Evolutionary conservation across 2,888 invertebrate genomes (phyloP), one percentile per base, ranked within the genome.

Genomic region (Linyphia triangularis): DNA sequence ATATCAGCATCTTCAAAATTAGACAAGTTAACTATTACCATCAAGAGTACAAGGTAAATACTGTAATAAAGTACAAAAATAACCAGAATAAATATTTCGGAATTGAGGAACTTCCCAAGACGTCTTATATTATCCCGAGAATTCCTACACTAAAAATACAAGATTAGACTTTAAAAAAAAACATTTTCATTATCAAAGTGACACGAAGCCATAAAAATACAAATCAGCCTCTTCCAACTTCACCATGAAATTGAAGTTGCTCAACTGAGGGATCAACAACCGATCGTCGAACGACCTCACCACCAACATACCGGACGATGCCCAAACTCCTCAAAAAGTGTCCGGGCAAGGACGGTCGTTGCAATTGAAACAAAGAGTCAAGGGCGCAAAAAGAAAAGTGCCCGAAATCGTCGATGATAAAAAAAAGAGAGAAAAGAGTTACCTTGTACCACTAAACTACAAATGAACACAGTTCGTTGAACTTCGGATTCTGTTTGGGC

Each of bases 391-490:
- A 82, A 16, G 40, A 78, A 63, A 72, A 30, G 30, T 51, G 73
- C 40, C 40, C 82, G 40, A 82, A 72, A 67, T 67, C 30, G 30
- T 19, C 43, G 30, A 61, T 43, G 51, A 65, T 43, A 78, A 61
- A 72, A 72, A n/a, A n/a, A n/a, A n/a, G n/a, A 79, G 30, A 65
- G 22, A 67, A 40, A 73, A 37, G 65, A 51, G 73, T 79, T 82
- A 88, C 86, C 86, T 88, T 88, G 86, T 88, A 82, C 86, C 86
- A 88, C 81, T 88, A 88, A 88, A 82, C 86, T 82, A 88, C 81
- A 88, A 88, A 81, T 33, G 75, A 75, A 59, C 10, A 51, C 22
- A 88, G 86, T 88, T 88, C 86, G 73, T 81, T 88, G 86, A 88
- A 88, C 86, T 73, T 59, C 77, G 51, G 24, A 73, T 30, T 61